Conservation (phyloP, 2,113 vertebrate genomes). For the Himantopus leucocephalus region DNA sequence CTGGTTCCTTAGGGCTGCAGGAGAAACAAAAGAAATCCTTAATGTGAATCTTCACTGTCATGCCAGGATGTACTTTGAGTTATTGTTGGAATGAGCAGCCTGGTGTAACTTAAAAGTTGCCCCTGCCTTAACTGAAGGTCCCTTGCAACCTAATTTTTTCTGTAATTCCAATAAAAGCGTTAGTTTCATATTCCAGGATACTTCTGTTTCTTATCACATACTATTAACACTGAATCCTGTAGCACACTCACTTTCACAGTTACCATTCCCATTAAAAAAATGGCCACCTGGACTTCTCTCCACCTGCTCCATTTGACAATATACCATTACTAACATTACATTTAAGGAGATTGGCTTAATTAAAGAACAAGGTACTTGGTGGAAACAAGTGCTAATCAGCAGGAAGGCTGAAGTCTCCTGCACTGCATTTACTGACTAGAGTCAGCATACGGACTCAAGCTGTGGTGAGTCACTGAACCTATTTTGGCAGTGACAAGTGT, state of each 20-base stretch:
- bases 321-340: background rate
- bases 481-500: background rate
- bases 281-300: background rate
- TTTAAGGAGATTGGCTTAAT: background rate
- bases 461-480: background rate
- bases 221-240: background rate
- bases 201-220: background rate
- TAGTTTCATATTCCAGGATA: background rate
- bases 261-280: background rate
- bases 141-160: background rate
- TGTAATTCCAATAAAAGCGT: background rate
- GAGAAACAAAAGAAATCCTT: background rate
- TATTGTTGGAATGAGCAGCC: background rate
- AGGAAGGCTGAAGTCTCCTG: background rate
- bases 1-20: background rate
- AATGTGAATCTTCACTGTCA: background rate
- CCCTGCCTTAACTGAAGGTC: background rate
- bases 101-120: background rate
- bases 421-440: background rate
- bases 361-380: background rate
- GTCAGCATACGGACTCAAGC: background rate
- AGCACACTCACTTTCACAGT: background rate
- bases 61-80: background rate
- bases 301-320: background rate
- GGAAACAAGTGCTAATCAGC: background rate